Evolutionary conservation across 2,113 vertebrate species (phyloP), one percentile per base, ranked within the genome.

Genomic region (Thymallus thymallus): DNA sequence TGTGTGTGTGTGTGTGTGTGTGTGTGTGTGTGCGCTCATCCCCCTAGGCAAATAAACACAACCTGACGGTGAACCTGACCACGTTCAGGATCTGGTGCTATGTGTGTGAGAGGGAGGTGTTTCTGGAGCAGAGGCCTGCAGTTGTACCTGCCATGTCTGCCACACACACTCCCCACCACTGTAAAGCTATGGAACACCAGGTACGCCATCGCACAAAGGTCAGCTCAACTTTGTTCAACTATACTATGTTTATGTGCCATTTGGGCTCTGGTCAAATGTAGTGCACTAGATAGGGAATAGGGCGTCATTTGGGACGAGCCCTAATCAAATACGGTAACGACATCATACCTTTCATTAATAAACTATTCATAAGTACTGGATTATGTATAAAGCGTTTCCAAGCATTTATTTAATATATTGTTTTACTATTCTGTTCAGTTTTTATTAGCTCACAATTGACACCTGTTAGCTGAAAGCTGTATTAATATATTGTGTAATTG

Each of bases 1-100:
- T 18, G 22, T 68, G 26, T 61, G 20, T 29, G 64, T 72, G 23
- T 73, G 61, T 61, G 63, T 61, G 61, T 51, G 1, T 70, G n/a
- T 79, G 6, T 41, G 35, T 41, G 35, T 32, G 32, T 6, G 32
- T 6, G 6, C 2, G 35, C 35, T 41, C 66, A 71, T 0, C n/a
- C 68, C 35, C 58, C 0, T 26, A 99, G 98, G 86, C 86, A 1
- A 96, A 95, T 86, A 95, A 96, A 85, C 98, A 99, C 93, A 95
- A 97, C 91, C 91, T 99, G 91, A 99, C 97, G 0, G 97, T 99
- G 84, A 99, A 99, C 72, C 91, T 99, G 89, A 99, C 97, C 5
- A 99, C 98, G 0, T 96, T 97, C 86, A 95, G 98, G 0, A 88
- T 99, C 76, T 99, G 98, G 98, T 99, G 98, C 79, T 99, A 99